Evolutionary conservation across 2,113 vertebrate species (phyloP), one percentile per base, ranked within the genome.

Genomic region (Dunckerocampus dactyliophorus): DNA sequence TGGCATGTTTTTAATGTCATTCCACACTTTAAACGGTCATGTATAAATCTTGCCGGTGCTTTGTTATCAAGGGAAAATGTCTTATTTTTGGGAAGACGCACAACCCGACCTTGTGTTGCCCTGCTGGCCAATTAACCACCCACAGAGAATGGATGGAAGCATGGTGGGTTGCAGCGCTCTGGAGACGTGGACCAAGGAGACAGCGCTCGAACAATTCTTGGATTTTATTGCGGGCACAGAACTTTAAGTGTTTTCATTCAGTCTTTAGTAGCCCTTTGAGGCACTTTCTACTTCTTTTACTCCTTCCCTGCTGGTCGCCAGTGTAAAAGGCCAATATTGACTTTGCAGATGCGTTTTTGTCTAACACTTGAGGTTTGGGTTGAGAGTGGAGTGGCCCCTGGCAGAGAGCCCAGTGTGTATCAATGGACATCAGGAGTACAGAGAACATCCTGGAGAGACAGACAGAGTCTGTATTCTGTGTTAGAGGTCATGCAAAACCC

Each of bases 321-420:
- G 65, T 31, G 77, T 73, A 65, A 71, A 78, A 76, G 82, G 47
- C 74, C 52, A 81, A 77, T 87, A 75, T 87, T 87, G 84, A 88
- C 85, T 81, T 74, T 82, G 24, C 73, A 69, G 81, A 73, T 74
- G 75, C 82, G 53, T 76, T 82, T 82, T 83, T 82, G 79, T 69
- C 19, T 72, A 83, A 82, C 11, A 65, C 75, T 84, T 39, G 47
- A 67, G 67, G 73, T 67, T 64, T 67, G 73, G 58, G 63, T 63
- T 73, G 52, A 47, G 71, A 81, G 78, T 68, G 67, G 73, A 81
- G 72, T 79, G 65, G 47, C 47, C 50, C 49, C 71, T 85, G 84
- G 84, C 76, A 61, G 57, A 74, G 22, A 34, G 70, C 83, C 82
- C 45, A 73, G 66, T 45, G 46, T 65, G 56, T 80, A 77, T 76